These are phyloP conservation scores for Laspeyria flexula DNA, from an alignment of 2,888 invertebrate genomes.

Conservation along the genomic window DNA sequence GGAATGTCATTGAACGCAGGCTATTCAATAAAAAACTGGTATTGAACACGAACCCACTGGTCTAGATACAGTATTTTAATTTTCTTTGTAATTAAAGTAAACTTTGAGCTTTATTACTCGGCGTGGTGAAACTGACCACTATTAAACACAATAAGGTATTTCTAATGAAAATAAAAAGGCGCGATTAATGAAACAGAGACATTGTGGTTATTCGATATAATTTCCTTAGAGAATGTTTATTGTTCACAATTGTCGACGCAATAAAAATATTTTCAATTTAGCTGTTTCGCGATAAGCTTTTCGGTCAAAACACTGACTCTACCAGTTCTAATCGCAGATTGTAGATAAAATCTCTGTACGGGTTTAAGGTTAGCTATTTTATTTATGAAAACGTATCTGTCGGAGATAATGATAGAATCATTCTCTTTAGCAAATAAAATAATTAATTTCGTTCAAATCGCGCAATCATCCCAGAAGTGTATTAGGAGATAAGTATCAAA, in stretches of 20 bases:
- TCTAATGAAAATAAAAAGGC: conserved; percentile 3
- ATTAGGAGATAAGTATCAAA: conserved; percentile 86
- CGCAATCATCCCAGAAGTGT: conserved; percentile 83
- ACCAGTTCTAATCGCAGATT: neutral
- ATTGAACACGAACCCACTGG: conserved; percentile 38
- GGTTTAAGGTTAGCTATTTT: conserved; percentile 6
- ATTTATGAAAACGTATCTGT: conserved; percentile 22
- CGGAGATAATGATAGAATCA: conserved; percentile 41
- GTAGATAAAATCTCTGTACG: neutral
- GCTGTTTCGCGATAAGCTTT: neutral
- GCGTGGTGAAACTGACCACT: neutral
- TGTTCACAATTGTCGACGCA: neutral
- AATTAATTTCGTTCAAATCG: conserved; percentile 77
- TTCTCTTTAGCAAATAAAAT: conserved; percentile 58
- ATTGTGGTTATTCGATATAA: conserved; percentile 5
- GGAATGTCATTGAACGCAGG: conserved; percentile 66
- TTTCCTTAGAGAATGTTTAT: conserved; percentile 3
- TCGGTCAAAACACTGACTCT: neutral
- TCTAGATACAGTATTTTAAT: conserved; percentile 33
- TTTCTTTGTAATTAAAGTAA: conserved; percentile 16
- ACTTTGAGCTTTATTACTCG: conserved; percentile 2
- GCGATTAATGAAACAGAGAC: neutral
- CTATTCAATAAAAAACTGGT: conserved; percentile 47
- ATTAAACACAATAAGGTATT: conserved; percentile 9
- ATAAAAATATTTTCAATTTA: neutral